Percentiles rank a stretch among this genome's conserved stretches.
phyloP scores from a whole-genome alignment of 2,113 vertebrate species.

The Cathartes aura region DNA sequence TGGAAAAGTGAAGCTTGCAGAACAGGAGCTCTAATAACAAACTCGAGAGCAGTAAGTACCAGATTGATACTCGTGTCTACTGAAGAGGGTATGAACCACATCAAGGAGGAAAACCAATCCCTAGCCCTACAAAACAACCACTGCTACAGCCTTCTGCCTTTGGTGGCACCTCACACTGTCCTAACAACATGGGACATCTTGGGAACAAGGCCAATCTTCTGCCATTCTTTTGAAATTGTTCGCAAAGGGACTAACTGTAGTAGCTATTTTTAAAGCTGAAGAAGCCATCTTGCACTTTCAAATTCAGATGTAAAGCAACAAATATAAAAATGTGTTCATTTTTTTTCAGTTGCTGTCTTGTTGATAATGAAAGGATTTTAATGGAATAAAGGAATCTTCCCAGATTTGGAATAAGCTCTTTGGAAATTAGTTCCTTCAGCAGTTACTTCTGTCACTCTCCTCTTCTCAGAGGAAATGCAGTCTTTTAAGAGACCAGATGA shows the following conservation, averaged over 20 bases:
- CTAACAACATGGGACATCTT: neutral
- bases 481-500: neutral
- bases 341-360: neutral
- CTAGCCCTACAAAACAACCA: neutral
- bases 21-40: conserved; percentile 3
- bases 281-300: neutral
- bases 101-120: neutral
- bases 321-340: neutral
- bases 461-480: neutral
- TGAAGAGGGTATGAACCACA: neutral
- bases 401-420: neutral
- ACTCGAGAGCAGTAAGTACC: neutral
- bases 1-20: neutral
- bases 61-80: neutral
- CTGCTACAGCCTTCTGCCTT: neutral
- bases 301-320: neutral
- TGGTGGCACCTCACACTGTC: neutral
- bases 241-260: neutral
- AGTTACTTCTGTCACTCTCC: neutral
- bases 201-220: neutral
- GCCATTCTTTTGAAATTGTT: neutral
- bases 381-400: neutral
- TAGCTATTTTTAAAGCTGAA: neutral
- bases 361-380: neutral
- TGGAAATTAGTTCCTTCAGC: neutral